These are phyloP conservation scores for Drosophila varians DNA, from an alignment of 1,140 invertebrate genomes.

Conservation along the genomic window DNA sequence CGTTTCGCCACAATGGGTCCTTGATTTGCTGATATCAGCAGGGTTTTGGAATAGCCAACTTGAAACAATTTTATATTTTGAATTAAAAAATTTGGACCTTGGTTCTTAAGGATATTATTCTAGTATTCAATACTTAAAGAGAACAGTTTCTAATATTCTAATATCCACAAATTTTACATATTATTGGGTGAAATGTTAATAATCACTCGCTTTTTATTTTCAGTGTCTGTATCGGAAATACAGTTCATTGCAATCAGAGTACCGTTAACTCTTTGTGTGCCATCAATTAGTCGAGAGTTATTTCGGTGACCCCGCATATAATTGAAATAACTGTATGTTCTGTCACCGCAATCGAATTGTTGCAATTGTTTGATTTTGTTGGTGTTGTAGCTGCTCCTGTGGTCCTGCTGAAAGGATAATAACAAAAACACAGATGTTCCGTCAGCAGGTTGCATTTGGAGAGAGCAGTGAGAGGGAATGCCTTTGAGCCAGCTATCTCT, in stretches of 20 bases:
- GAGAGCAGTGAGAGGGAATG: neutral
- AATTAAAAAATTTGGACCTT: too few relatives aligned
- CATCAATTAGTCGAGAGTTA: conserved; percentile 33
- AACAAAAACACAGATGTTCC: conserved; percentile 75
- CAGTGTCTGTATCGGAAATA: neutral
- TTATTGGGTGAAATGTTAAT: too few relatives aligned
- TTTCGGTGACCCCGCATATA: conserved; percentile 30
- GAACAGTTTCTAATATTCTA: too few relatives aligned
- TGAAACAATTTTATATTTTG: neutral
- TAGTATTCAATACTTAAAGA: too few relatives aligned
- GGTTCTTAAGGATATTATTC: too few relatives aligned
- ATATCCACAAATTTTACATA: too few relatives aligned
- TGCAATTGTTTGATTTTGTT: conserved; percentile 28
- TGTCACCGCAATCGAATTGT: conserved; percentile 38
- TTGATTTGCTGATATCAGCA: conserved; percentile 1
- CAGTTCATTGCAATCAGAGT: conserved; percentile 6
- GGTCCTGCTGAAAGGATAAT: conserved; percentile 38
- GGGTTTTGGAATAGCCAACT: neutral
- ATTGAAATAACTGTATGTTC: conserved; percentile 49
- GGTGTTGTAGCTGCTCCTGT: conserved; percentile 3
- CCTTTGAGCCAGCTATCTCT: neutral
- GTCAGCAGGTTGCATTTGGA: conserved; percentile 37
- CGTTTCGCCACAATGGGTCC: neutral
- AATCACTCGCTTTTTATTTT: neutral
- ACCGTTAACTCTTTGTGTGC: conserved; percentile 15